Evolutionary conservation across 2,113 vertebrate genomes (phyloP), one percentile per base, ranked within the genome.

Genomic region (Onychostoma macrolepis): DNA sequence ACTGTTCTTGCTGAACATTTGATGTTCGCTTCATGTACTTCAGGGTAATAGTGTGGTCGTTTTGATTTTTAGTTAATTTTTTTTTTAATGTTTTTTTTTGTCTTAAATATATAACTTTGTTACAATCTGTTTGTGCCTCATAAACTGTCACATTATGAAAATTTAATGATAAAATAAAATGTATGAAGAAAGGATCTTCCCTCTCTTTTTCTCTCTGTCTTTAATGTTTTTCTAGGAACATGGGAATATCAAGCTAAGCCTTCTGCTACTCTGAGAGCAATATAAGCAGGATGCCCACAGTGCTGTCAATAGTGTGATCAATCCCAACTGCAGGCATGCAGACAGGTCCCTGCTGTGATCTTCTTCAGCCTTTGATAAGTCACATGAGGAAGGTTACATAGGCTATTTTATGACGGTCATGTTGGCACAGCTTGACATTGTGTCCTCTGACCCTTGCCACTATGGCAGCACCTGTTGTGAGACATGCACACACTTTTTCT

Each of bases 101-200:
- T 74, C 30, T 38, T 12, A 65, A 82, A 12, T 33, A n/a, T 48
- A 19, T 24, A 50, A 56, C 28, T 53, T 72, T 58, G 48, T 74
- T 74, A 41, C 19, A 58, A 28, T 74, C 69, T 84, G 82, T 84
- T 56, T 74, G 83, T 84, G 83, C 69, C 69, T 84, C 83, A 56
- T 74, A 26, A 74, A 84, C 48, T 80, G 53, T 84, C 48, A 50
- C 45, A 38, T 74, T 41, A 50, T 83, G 80, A 41, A 83, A 53
- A 24, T 84, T 0, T 41, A 56, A 72, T 58, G 67, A 58, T 58
- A 3, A 74, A 83, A 67, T 82, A 82, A 82, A 82, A 82, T 48
- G 7, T 48, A 48, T 30, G 41, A 48, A 69, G 41, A 67, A 48
- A 67, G 26, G 7, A 24, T 48, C n/a, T 48, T 1, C n/a, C 43